Conservation (phyloP, 2,797 vertebrate species). For the Xerus rutilus region DNA sequence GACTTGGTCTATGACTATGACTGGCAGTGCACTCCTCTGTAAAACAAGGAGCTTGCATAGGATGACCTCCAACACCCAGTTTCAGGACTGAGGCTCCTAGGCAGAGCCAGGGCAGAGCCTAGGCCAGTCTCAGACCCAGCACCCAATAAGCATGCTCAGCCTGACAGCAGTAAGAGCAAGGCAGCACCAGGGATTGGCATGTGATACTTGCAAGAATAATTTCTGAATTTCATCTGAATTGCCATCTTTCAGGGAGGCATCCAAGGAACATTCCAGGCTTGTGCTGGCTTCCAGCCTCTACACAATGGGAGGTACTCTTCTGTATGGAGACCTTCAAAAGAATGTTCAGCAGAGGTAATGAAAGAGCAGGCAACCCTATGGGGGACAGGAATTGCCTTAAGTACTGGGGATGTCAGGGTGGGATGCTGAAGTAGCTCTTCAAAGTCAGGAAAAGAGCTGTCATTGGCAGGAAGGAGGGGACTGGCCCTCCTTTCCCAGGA, state of each 20-base stretch:
- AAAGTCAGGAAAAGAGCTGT: background rate
- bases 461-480: background rate
- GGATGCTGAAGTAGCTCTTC: background rate
- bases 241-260: background rate
- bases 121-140: background rate
- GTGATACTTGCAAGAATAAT: background rate
- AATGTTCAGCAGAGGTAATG: background rate
- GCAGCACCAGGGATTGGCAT: background rate
- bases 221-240: background rate
- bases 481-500: background rate
- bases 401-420: background rate
- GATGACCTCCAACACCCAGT: background rate
- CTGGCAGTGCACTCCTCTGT: background rate
- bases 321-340: background rate
- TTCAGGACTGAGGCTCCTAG: background rate
- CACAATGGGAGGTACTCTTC: background rate
- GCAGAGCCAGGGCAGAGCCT: background rate
- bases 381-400: background rate
- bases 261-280: background rate
- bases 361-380: background rate
- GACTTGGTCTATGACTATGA: background rate
- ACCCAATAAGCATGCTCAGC: background rate
- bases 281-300: background rate
- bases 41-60: background rate
- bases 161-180: background rate